These are phyloP conservation scores for Sepiola atlantica DNA, from an alignment of 2,888 invertebrate genomes.

Conservation along the genomic window DNA sequence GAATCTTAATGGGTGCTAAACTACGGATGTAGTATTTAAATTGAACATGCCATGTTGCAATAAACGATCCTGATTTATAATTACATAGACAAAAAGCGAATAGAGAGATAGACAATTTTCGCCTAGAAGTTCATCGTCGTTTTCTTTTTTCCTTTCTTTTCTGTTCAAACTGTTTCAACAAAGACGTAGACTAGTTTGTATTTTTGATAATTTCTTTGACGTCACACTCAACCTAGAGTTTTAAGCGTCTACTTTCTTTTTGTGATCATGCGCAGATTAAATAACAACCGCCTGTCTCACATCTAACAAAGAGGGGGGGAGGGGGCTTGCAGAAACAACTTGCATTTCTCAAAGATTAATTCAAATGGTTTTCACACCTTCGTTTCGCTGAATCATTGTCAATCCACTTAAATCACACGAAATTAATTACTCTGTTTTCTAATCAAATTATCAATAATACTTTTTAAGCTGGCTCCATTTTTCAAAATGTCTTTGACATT, in stretches of 20 bases:
- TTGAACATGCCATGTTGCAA: too few species aligned
- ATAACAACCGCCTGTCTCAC: background rate
- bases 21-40: too few species aligned
- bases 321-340: background rate
- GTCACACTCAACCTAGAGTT: background rate
- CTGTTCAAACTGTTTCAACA: background rate
- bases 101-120: too few species aligned
- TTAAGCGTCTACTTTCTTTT: background rate
- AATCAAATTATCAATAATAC: background rate
- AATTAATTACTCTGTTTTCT: background rate
- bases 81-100: too few species aligned
- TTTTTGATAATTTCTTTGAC: background rate
- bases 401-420: constrained; percentile 19
- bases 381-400: background rate
- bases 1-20: too few species aligned
- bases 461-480: background rate
- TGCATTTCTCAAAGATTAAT: background rate
- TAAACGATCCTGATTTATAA: too few species aligned
- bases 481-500: background rate
- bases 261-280: background rate
- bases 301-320: background rate
- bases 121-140: background rate
- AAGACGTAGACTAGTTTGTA: background rate
- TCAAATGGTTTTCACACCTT: background rate
- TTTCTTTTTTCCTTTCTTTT: background rate